Evolutionary conservation across 2,797 vertebrate species (phyloP), one percentile per base, ranked within the genome.

Genomic region (Muscicapa striata): DNA sequence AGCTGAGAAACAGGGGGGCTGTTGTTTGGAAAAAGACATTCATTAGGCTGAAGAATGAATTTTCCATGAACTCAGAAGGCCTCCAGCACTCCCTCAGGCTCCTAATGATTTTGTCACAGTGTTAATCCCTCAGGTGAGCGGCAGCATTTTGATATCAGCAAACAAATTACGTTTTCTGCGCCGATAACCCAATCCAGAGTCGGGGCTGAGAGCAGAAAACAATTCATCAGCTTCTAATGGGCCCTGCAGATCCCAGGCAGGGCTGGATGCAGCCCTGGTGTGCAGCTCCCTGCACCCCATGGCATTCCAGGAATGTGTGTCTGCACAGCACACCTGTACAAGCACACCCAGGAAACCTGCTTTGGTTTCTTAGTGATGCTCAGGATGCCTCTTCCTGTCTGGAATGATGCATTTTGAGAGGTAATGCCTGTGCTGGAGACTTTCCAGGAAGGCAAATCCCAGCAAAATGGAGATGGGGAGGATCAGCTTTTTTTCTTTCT

Each of bases 21-120:
- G 13, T 16, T 80, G 70, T 64, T 90, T 34, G 16, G 87, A 48
- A 95, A 78, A 87, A 94, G 40, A 20, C 81, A 48, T 96, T 95
- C 48, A 32, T 96, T 93, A 95, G 82, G 68, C 95, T 93, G 96
- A 96, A 73, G 85, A 94, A 96, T 90, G 89, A 96, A 75, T 82
- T 77, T 91, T 81, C 69, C 3, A 29, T 86, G 67, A 57, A 94
- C 91, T 91, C 85, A 10, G 59, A 19, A 9, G 80, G 68, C 85
- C 90, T 95, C n/a, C 63, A 29, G 66, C 87, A 68, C 89, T 97
- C 94, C 77, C 83, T 96, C 94, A 96, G 90, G 72, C 92, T 97
- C 91, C 96, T 96, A 93, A 97, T 96, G 97, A 95, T 96, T 97
- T 97, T 98, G 97, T 98, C 96, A 95, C 51, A 5, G 74, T 55